Evolutionary conservation across 2,113 vertebrate species (phyloP).

Genomic region (Tragulus kanchil): DNA sequence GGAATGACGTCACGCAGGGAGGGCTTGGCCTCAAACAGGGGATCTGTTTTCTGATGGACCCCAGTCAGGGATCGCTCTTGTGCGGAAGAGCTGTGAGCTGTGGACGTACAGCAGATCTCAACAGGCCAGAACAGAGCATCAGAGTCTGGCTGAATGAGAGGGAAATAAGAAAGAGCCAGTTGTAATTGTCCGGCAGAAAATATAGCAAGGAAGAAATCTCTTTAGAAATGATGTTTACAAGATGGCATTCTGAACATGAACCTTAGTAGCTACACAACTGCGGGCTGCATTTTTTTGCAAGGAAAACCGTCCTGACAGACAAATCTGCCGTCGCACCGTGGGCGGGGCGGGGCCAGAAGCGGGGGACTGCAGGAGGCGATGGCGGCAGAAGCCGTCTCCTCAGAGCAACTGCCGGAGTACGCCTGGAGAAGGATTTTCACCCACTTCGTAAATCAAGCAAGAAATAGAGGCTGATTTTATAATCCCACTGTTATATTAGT

Average conservation of each 20-base stretch:
- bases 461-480: neutral
- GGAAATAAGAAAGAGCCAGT: neutral
- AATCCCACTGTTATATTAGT: neutral
- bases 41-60: neutral
- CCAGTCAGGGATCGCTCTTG: neutral
- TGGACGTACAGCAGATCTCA: neutral
- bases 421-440: neutral
- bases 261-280: neutral
- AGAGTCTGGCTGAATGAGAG: neutral
- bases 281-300: neutral
- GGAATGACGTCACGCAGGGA: neutral
- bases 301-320: neutral
- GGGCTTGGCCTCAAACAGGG: neutral
- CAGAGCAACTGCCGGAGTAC: neutral
- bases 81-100: too few species aligned
- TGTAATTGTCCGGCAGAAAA: neutral
- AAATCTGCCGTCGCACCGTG: too few species aligned
- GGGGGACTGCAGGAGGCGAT: accelerated
- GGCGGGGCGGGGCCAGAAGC: neutral
- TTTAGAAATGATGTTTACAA: neutral
- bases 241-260: neutral
- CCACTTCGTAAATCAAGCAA: neutral
- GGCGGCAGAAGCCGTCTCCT: accelerated
- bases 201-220: neutral
- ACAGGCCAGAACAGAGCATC: neutral